Evolutionary conservation across 2,888 invertebrate genomes (phyloP).

Genomic region (Aphodius granarius): DNA sequence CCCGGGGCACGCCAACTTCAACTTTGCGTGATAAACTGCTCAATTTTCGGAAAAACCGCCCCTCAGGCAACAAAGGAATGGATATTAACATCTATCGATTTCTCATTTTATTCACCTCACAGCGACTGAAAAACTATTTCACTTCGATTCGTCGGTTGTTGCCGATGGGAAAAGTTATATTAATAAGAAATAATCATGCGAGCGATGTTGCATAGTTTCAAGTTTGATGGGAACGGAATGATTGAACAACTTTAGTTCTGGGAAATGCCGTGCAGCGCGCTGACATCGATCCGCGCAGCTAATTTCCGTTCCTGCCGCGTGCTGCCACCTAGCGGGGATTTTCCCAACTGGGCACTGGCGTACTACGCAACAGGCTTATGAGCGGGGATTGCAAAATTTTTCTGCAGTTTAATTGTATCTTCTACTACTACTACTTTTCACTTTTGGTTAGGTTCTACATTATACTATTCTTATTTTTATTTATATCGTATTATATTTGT

Average conservation of each 20-base stretch:
- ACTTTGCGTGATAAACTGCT: background rate
- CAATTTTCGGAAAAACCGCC: background rate
- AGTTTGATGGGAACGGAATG: background rate
- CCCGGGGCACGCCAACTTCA: constrained; percentile 3
- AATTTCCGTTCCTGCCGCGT: background rate
- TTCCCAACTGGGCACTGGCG: background rate
- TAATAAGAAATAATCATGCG: background rate
- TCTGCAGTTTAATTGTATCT: background rate
- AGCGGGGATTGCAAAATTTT: background rate
- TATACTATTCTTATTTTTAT: too few species aligned
- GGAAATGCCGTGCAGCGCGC: background rate
- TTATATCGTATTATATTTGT: too few species aligned
- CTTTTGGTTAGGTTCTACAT: background rate
- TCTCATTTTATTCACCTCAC: background rate
- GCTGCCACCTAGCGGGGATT: background rate
- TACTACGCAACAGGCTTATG: background rate
- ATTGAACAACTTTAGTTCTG: background rate
- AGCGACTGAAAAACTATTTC: background rate
- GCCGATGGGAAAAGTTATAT: background rate
- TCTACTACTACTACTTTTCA: background rate
- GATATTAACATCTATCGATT: background rate
- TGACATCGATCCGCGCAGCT: background rate
- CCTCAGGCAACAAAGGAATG: background rate
- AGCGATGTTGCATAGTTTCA: background rate
- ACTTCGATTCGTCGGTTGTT: background rate